phyloP scores from a whole-genome alignment of 2,113 vertebrate species.

The Microcebus griseorufus region DNA sequence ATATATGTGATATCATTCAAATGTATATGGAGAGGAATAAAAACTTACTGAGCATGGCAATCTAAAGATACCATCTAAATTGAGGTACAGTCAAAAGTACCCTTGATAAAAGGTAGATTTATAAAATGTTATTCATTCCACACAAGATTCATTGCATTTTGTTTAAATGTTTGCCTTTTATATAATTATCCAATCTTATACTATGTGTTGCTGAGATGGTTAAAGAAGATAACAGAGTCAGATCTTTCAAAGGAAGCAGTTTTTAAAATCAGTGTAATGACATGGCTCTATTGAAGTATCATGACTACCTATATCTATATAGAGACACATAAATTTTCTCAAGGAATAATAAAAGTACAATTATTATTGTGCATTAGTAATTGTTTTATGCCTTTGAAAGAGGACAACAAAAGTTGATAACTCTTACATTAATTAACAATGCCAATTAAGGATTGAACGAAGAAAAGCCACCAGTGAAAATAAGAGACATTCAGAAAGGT shows the following conservation, averaged over 20 bases:
- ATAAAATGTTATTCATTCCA: not conserved
- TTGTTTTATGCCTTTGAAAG: not conserved
- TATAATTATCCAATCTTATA: not conserved
- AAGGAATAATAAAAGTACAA: not conserved
- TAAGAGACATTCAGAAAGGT: not conserved
- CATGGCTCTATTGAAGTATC: not conserved
- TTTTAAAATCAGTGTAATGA: not conserved
- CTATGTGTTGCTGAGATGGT: not conserved
- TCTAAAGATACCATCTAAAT: not conserved
- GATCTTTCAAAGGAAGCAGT: not conserved
- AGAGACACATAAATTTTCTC: not conserved
- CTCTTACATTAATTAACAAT: not conserved
- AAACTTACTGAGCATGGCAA: not conserved
- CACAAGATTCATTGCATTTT: not conserved
- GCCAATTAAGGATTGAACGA: not conserved
- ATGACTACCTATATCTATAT: not conserved
- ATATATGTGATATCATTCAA: not conserved
- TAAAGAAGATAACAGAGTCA: not conserved
- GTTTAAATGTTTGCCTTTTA: not conserved
- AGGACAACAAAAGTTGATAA: not conserved
- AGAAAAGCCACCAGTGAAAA: not conserved
- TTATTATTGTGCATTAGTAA: not conserved
- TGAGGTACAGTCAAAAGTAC: not conserved
- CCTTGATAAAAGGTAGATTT: not conserved
- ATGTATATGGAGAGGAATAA: not conserved